These are phyloP conservation scores for Ctenosaura bakeri DNA, from an alignment of 2,797 vertebrate genomes.

Conservation along the genomic window DNA sequence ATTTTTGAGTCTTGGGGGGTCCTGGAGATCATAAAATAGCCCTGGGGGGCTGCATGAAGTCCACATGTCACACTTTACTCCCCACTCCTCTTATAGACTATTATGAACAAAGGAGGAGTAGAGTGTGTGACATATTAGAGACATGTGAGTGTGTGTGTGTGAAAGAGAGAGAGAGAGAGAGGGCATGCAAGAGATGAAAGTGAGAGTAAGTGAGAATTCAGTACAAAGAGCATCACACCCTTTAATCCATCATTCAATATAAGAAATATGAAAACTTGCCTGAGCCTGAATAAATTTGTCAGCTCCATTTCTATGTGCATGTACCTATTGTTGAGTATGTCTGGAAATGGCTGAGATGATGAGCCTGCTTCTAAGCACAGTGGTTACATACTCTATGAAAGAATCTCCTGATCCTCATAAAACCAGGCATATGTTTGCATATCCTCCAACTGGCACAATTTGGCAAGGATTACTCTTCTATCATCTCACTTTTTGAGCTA, in stretches of 20 bases:
- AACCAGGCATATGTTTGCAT: background rate
- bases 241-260: background rate
- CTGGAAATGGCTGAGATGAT: background rate
- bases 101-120: background rate
- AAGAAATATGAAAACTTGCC: background rate
- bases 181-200: background rate
- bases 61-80: too few species aligned
- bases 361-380: conserved; percentile 12
- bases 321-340: background rate
- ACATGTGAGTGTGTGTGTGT: too few species aligned
- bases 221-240: background rate
- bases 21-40: too few species aligned
- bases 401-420: background rate
- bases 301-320: background rate
- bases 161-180: too few species aligned
- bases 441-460: too few species aligned
- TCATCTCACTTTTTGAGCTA: too few species aligned
- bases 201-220: background rate
- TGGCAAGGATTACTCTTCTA: too few species aligned
- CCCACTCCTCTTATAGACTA: background rate
- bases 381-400: background rate
- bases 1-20: too few species aligned
- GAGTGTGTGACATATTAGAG: background rate
- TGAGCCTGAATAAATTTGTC: background rate
- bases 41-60: too few species aligned